Evolutionary conservation across 2,888 invertebrate genomes (phyloP).

Genomic region (Drosophila setosimentum): DNA sequence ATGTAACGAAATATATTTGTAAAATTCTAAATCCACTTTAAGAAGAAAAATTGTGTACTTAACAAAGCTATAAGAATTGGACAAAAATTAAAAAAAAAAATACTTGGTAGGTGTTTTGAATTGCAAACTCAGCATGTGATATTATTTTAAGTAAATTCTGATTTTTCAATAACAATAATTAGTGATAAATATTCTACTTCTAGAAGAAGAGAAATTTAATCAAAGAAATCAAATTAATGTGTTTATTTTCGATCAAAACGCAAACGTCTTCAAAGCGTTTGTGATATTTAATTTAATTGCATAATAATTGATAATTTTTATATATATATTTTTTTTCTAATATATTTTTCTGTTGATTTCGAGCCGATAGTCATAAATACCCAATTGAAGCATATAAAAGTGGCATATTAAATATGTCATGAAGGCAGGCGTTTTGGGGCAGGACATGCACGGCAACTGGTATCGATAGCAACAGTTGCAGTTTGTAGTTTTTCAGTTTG

Average conservation of each 20-base stretch:
- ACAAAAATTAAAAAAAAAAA: neutral
- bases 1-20: neutral
- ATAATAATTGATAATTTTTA: fast-evolving
- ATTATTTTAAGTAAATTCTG: neutral
- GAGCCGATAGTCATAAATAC: constrained; percentile 45
- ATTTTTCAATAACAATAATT: neutral
- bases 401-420: constrained; percentile 65
- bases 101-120: neutral
- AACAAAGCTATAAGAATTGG: neutral
- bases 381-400: constrained; percentile 42
- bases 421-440: constrained; percentile 5
- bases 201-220: neutral
- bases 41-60: neutral
- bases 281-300: neutral
- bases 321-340: no score
- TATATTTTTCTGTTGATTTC: neutral
- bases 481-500: constrained; percentile 57
- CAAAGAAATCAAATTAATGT: no score
- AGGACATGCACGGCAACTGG: constrained; percentile 48
- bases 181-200: fast-evolving
- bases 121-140: neutral
- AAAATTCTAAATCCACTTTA: neutral
- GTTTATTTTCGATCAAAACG: no score
- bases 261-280: no score
- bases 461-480: constrained; percentile 78